Base-by-base conservation (phyloP, 2,797 vertebrate species). In the Sternarchorhynchus goeldii region DNA sequence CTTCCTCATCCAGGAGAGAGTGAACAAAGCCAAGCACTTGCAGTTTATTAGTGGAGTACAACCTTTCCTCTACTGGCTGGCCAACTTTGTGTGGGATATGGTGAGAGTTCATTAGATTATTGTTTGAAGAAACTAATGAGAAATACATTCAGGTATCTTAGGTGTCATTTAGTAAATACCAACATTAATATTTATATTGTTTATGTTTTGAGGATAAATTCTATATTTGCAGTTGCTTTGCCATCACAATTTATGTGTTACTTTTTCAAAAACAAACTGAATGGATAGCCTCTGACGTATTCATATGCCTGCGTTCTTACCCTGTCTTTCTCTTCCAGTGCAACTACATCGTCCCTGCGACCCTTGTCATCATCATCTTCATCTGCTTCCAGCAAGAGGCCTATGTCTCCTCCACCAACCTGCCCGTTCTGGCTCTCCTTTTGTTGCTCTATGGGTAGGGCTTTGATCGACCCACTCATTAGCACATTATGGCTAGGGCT, bases 11-110 rank as follows among this genome's bases (percentile, higher is more conserved):
- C 96, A 99, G 87, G 98, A 99, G 83, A 92, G 98, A 60, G 97
- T 98, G 75, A 98, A 94, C 92, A 99, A 99, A 81, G 96, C 97
- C 6, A 99, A 99, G 65, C 98, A 99, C 85, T 88, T 99, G 90
- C 98, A 99, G 91, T 97, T 98, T 88, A 97, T 99, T 87, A 97
- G 97, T 2, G 97, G 98, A 1, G 98, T 99, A 68, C 97, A 97
- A 78, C 98, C 98, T 0, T 90, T 96, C 25, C 94, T 97, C 83
- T 99, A 99, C 87, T 99, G 98, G 98, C 87, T 98, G 69, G 95
- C 97, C 73, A 99, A 98, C 89, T 99, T 98, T 77, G 91, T 96
- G 59, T 99, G 98, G 98, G 98, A 99, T 87, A 99, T 99, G 98
- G 98, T 98, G 87, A 94, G 95, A 73, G 8, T 5, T 57, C 17